A percentile compares a stretch with the other conserved stretches of the same genome.
phyloP scores from a whole-genome alignment of 2,888 invertebrate species.

The Pyrocoelia pectoralis region DNA sequence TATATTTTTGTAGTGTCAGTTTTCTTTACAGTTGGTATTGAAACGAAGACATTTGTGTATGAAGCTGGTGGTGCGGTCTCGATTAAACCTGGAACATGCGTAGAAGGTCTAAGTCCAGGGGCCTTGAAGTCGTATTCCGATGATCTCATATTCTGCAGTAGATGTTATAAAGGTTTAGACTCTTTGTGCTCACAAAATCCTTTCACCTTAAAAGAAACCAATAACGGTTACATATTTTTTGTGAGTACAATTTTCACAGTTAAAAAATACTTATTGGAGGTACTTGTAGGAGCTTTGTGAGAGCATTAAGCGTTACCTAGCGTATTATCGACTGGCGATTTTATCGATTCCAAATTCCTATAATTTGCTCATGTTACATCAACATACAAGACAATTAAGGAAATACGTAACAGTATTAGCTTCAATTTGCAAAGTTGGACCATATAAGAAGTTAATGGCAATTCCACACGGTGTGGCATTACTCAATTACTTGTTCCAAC shows the following conservation, averaged over 20 bases:
- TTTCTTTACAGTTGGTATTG: conserved; percentile 51
- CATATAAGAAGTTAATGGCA: conserved; percentile 47
- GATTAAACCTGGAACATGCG: conserved; percentile 46
- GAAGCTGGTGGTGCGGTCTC: conserved; percentile 48
- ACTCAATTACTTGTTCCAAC: conserved; percentile 71
- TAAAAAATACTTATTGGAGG: not conserved
- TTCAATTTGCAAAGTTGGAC: conserved; percentile 64
- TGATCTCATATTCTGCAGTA: conserved; percentile 51
- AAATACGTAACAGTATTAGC: conserved; percentile 65
- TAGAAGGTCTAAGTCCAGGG: conserved; percentile 51
- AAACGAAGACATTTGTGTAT: conserved; percentile 51
- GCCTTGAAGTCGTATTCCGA: conserved; percentile 49
- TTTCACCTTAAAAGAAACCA: conserved; percentile 47
- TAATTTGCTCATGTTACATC: conserved; percentile 48
- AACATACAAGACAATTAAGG: conserved; percentile 62
- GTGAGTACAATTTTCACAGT: conserved; percentile 42
- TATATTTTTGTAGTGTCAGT: too few species aligned
- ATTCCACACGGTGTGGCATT: conserved; percentile 65
- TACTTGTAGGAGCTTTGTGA: conserved; percentile 67
- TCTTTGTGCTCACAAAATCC: conserved; percentile 49
- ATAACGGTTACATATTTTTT: conserved; percentile 54
- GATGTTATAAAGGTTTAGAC: conserved; percentile 53
- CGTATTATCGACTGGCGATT: conserved; percentile 65
- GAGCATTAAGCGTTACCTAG: conserved; percentile 66
- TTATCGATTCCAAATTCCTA: conserved; percentile 49